Conservation (phyloP, 2,888 invertebrate species). For the Drosophila tripunctata region DNA sequence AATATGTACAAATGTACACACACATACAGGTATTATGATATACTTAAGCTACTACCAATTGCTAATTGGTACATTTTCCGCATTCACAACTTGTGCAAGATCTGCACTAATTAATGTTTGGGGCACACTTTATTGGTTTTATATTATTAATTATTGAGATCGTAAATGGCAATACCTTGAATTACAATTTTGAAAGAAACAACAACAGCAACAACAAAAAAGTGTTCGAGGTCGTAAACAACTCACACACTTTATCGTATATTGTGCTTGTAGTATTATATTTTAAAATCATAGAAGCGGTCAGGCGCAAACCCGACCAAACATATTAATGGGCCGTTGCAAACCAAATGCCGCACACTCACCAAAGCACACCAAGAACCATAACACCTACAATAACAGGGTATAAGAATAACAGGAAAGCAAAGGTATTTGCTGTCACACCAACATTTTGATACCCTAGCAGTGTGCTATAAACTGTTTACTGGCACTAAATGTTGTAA, state of each 20-base stretch:
- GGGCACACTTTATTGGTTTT: slow-evolving; percentile 25
- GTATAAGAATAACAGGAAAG: slow-evolving; percentile 15
- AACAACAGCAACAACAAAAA: too few relatives aligned
- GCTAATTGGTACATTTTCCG: slow-evolving; percentile 42
- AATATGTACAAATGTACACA: not conserved
- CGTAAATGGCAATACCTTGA: slow-evolving; percentile 38
- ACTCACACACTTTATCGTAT: not conserved
- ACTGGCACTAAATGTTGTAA: too few relatives aligned
- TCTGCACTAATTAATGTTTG: slow-evolving; percentile 44
- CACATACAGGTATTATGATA: slow-evolving; percentile 5
- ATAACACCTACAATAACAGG: slow-evolving; percentile 36
- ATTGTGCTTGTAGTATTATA: slow-evolving; percentile 3
- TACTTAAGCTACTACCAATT: slow-evolving; percentile 33
- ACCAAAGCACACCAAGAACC: slow-evolving; percentile 43
- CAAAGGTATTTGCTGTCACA: too few relatives aligned
- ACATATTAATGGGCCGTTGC: slow-evolving; percentile 67
- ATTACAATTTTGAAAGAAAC: slow-evolving; percentile 42
- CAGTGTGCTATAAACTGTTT: too few relatives aligned
- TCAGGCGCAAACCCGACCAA: slow-evolving; percentile 60
- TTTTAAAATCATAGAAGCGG: slow-evolving; percentile 50
- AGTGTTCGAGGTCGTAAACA: slow-evolving; percentile 42
- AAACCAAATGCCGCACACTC: slow-evolving; percentile 68
- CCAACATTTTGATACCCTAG: too few relatives aligned
- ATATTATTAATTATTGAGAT: slow-evolving; percentile 38
- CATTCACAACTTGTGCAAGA: slow-evolving; percentile 33